Conservation (phyloP, 2,888 invertebrate genomes). For the Atrina japonica region DNA sequence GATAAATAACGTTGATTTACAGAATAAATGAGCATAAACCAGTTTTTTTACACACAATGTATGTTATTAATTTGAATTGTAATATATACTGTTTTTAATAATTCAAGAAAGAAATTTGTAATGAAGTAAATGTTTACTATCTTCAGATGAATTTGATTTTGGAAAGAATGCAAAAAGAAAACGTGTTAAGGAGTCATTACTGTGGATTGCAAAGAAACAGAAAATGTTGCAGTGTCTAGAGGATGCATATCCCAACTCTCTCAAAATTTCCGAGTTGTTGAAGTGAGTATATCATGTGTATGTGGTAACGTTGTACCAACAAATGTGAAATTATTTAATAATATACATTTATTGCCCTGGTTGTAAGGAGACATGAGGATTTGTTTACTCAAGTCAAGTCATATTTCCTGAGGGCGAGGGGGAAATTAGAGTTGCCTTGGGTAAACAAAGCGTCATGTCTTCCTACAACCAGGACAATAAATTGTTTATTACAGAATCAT, state of each 20-base stretch:
- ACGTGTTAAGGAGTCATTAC: conserved; percentile 61
- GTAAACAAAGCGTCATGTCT: too few species aligned
- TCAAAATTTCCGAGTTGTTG: conserved; percentile 66
- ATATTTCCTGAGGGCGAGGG: too few species aligned
- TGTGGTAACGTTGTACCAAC: background rate
- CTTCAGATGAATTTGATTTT: conserved; percentile 59
- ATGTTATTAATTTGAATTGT: too few species aligned
- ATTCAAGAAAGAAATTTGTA: background rate
- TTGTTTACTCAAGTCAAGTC: too few species aligned
- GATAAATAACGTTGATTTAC: too few species aligned
- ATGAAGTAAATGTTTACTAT: background rate
- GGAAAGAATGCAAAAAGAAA: conserved; percentile 57
- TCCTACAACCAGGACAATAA: too few species aligned
- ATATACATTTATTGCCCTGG: too few species aligned
- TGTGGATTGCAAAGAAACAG: conserved; percentile 77
- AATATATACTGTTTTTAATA: background rate
- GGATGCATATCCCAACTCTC: conserved; percentile 75
- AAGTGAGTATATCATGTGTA: conserved; percentile 68
- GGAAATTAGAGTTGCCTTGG: too few species aligned
- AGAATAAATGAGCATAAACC: too few species aligned
- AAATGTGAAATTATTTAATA: background rate
- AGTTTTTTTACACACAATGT: too few species aligned
- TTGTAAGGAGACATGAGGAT: too few species aligned
- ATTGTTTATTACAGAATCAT: too few species aligned
- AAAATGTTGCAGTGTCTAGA: conserved; percentile 74